phyloP scores from a whole-genome alignment of 2,113 vertebrate species.

The Poeciliopsis prolifica region DNA sequence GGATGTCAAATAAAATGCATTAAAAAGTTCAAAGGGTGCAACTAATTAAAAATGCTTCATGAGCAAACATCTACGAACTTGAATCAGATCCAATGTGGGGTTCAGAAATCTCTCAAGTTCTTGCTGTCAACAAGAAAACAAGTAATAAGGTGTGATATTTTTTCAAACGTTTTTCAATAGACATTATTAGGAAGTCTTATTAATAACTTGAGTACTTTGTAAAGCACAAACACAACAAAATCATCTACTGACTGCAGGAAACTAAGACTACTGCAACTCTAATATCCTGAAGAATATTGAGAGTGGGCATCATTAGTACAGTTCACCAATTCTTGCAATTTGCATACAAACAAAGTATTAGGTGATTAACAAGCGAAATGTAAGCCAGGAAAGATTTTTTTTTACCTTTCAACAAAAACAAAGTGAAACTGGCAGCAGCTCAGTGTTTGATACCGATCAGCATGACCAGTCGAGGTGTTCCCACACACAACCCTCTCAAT shows the following conservation, averaged over 20 bases:
- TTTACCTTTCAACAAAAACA: neutral
- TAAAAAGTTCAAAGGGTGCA: no score
- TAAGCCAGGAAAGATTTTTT: neutral
- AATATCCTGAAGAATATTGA: no score
- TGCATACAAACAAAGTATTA: neutral
- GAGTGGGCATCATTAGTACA: no score
- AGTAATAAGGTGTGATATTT: neutral
- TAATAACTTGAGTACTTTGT: neutral
- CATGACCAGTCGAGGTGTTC: slow-evolving; percentile 1
- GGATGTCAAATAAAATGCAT: no score
- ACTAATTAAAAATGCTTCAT: no score
- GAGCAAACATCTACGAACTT: no score
- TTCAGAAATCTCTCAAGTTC: no score
- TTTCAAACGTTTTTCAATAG: neutral
- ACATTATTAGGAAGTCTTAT: neutral
- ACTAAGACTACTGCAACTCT: neutral
- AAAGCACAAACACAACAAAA: neutral
- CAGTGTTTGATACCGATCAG: slow-evolving; percentile 22
- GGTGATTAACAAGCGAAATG: neutral
- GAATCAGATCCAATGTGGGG: no score
- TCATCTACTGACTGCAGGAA: neutral
- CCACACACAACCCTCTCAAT: slow-evolving; percentile 11
- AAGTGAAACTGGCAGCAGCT: neutral
- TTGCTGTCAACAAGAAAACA: neutral
- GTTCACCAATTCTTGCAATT: neutral